Conservation (phyloP, 1,140 invertebrate species). For the Bombus waltoni region DNA sequence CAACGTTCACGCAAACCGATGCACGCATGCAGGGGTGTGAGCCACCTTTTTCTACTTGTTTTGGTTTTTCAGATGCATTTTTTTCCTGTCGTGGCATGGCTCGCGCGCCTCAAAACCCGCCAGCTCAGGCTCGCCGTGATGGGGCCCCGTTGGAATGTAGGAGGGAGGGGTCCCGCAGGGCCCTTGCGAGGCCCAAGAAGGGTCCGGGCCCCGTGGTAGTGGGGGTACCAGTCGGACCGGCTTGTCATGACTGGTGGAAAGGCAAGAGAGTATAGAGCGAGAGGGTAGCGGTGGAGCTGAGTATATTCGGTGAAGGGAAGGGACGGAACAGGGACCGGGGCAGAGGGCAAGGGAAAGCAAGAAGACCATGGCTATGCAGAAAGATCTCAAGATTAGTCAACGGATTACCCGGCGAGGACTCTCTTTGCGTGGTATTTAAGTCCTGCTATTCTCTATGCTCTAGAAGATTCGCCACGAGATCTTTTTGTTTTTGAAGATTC, state of each 20-base stretch:
- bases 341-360: constrained; percentile 37
- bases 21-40: constrained; percentile 60
- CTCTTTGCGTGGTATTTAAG: not conserved
- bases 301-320: constrained; percentile 41
- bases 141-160: constrained; percentile 73
- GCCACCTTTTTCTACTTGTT: constrained; percentile 73
- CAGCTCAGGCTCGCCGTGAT: constrained; percentile 69
- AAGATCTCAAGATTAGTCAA: constrained; percentile 74
- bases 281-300: constrained; percentile 52
- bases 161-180: constrained; percentile 65
- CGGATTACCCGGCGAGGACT: constrained; percentile 33
- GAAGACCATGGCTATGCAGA: constrained; percentile 71
- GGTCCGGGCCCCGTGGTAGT: constrained; percentile 55
- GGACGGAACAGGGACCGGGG: constrained; percentile 15
- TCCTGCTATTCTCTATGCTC: constrained; percentile 10
- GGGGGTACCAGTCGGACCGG: constrained; percentile 76
- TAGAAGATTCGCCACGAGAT: not conserved
- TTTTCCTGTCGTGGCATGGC: constrained; percentile 71
- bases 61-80: constrained; percentile 75
- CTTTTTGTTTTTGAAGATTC: not conserved
- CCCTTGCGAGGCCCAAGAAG: constrained; percentile 66
- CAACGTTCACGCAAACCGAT: constrained; percentile 47
- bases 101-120: constrained; percentile 71
- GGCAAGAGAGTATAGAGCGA: constrained; percentile 47
- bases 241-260: constrained; percentile 64